phyloP scores from a whole-genome alignment of 2,888 invertebrate genomes.

The Synergus laeviventris region DNA sequence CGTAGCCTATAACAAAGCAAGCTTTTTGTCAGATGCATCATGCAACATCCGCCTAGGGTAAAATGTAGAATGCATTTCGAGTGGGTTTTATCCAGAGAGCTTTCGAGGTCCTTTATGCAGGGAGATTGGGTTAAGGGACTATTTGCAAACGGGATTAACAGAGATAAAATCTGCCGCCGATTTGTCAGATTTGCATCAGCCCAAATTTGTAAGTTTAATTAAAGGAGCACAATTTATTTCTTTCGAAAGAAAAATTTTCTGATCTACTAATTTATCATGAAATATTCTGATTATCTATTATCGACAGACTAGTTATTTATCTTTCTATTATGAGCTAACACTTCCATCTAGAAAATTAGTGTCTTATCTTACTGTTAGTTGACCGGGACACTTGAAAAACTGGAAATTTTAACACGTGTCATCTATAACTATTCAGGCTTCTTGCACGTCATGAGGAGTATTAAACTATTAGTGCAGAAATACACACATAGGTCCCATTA shows the following conservation, averaged over 20 bases:
- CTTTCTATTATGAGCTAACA: not conserved
- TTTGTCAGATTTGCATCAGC: conserved; percentile 11
- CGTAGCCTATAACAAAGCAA: conserved; percentile 52
- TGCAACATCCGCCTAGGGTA: conserved; percentile 51
- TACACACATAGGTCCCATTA: no score
- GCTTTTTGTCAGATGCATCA: conserved; percentile 50
- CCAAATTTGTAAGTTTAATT: not conserved
- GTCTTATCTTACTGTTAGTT: no score
- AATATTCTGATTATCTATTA: not conserved
- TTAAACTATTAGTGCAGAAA: not conserved
- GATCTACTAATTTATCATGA: not conserved
- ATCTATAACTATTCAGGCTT: not conserved
- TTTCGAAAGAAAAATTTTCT: conserved; percentile 6
- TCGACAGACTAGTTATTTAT: not conserved
- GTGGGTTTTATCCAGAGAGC: conserved; percentile 33
- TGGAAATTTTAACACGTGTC: conserved; percentile 10
- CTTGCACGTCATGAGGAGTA: not conserved
- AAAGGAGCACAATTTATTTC: not conserved
- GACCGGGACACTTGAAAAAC: no score
- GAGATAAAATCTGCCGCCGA: conserved; percentile 17
- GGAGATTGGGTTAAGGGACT: conserved; percentile 32
- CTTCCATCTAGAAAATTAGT: not conserved
- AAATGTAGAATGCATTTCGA: conserved; percentile 31
- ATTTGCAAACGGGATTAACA: conserved; percentile 35
- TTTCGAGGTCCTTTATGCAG: conserved; percentile 28